Evolutionary conservation across 2,888 invertebrate species (phyloP), one percentile per base, ranked within the genome.

Genomic region (Drosophila merina): DNA sequence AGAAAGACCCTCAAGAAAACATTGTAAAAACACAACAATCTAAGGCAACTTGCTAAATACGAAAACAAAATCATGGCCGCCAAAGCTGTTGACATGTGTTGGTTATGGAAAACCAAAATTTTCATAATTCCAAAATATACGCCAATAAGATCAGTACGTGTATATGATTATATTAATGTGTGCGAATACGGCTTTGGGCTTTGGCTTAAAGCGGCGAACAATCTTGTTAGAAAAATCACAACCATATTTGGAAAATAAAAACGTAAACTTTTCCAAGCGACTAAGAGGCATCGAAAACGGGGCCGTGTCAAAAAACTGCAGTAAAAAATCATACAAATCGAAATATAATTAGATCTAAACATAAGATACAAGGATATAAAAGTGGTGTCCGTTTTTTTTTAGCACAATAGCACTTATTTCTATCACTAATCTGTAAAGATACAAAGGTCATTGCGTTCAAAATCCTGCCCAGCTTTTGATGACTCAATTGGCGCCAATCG

Each of bases 231-330:
- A 74, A 89, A 87, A 89, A 86, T 82, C 75, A 56, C 70, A 74
- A 72, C 89, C 89, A 88, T 89, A 89, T 88, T 88, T 75, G 90
- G 90, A 86, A 89, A 89, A 89, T 88, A 89, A 89, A 86, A 79
- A 66, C 62, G 57, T 74, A 67, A 57, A 51, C 69, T 77, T 78
- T 36, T 42, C 33, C 38, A 77, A 60, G 63, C 55, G 38, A 50
- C 49, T 44, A 56, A 40, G 55, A 49, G 66, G 66, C 57, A 60
- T 62, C 59, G 42, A 38, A 66, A 58, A 78, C 55, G 56, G 12
- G 12, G 47, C 28, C 26, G 10, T 33, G 44, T 44, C 9, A 2
- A 25, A 40, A 26, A 36, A 20, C 20, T 20, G 1, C 20, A 20
- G 20, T 20, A 20, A 20, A 20, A 20, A 20, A 20, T 20, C 20